Evolutionary conservation across 2,113 vertebrate species (phyloP).

Genomic region (Tretioscincus oriximinensis): DNA sequence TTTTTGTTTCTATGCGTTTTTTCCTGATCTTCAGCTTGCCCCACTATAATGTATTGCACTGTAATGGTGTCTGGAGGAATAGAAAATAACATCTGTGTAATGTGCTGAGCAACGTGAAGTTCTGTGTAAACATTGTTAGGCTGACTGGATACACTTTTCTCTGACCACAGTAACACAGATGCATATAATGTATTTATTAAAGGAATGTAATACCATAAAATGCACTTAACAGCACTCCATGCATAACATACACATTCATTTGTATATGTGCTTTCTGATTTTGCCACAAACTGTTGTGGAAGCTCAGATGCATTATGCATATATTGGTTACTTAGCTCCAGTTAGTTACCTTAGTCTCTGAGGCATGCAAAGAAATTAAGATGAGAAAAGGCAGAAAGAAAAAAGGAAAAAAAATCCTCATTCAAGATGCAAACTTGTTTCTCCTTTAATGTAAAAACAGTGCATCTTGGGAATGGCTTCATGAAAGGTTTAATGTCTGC

Average conservation of each 20-base stretch:
- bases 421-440: constrained; percentile 16
- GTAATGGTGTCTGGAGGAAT: too few relatives aligned
- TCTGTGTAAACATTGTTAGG: too few relatives aligned
- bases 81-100: too few relatives aligned
- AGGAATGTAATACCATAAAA: background rate
- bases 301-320: background rate
- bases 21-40: too few relatives aligned
- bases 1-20: too few relatives aligned
- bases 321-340: background rate
- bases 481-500: constrained; percentile 2
- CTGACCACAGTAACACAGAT: background rate
- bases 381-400: background rate
- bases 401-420: background rate
- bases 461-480: constrained; percentile 7
- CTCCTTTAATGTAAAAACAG: background rate
- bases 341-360: constrained; percentile 10
- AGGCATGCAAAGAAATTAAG: constrained; percentile 11
- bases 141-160: too few relatives aligned
- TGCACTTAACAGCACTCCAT: background rate
- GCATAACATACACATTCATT: background rate
- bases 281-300: background rate
- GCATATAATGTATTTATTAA: background rate
- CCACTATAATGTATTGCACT: too few relatives aligned
- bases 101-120: too few relatives aligned
- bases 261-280: background rate